Evolutionary conservation across 2,113 vertebrate species (phyloP), one percentile per base, ranked within the genome.

Genomic region (Malurus melanocephalus): DNA sequence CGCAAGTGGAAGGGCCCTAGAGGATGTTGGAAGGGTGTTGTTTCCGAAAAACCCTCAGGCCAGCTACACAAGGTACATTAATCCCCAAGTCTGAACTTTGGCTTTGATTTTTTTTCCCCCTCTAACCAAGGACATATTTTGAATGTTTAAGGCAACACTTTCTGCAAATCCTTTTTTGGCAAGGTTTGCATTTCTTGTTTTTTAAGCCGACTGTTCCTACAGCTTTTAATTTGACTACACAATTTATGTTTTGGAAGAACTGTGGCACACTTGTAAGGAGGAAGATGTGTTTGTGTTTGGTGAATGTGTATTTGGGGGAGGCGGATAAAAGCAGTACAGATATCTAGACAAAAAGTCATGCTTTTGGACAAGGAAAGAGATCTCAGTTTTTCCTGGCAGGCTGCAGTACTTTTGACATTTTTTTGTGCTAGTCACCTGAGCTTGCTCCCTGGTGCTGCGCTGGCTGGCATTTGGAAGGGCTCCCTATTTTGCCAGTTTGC

Each of bases 1-100:
- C 98, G 98, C 80, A 98, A 97, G 92, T 99, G 99, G 99, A 99
- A 97, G 93, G 97, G 97, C 57, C 97, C 98, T 19, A 97, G 98
- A 81, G 99, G 99, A 10, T 94, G 97, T 52, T 99, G 99, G 99
- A 99, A 98, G 93, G 97, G 97, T 32, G 35, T 95, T 3, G 97
- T 98, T 80, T 98, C 98, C 5, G 98, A 99, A 87, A 98, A 97
- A 42, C 97, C 98, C 69, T 98, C 97, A 0, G 95, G 96, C 64
- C 96, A 93, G 30, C 97, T 97, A 55, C 94, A 94, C 75, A 98
- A 98, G 98, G 99, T 99, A 97, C 16, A 16, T 40, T 80, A 42
- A n/a, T 43, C 59, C 67, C 65, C 6, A 49, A 6, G 26, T 35
- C 9, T 83, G 60, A 53, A 46, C 79, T 90, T 90, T 56, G 45